Conservation (phyloP, 2,797 vertebrate genomes). For the Philypnodon macrostomus region DNA sequence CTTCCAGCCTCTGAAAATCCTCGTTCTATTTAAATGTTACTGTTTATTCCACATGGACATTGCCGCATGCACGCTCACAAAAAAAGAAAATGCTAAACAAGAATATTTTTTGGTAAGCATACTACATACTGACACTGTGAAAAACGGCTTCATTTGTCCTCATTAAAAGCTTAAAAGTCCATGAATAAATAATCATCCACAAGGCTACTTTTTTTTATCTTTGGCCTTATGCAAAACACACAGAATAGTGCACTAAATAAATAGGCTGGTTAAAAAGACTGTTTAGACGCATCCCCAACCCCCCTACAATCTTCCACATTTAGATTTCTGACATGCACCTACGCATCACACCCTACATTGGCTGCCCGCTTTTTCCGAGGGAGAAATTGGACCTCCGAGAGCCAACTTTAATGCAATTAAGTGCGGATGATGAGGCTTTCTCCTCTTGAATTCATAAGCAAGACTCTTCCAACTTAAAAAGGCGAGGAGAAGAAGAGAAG, state of each 20-base stretch:
- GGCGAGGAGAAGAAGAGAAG: slow-evolving; percentile 70
- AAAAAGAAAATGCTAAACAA: slow-evolving; percentile 74
- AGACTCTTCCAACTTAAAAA: slow-evolving; percentile 75
- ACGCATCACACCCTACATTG: slow-evolving; percentile 59
- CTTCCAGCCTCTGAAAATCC: slow-evolving; percentile 58
- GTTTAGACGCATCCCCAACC: slow-evolving; percentile 66
- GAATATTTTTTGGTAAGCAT: slow-evolving; percentile 78
- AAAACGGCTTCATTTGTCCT: slow-evolving; percentile 84
- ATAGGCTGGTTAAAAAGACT: slow-evolving; percentile 66
- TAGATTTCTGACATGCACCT: slow-evolving; percentile 66
- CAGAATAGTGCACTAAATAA: slow-evolving; percentile 69
- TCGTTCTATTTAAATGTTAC: slow-evolving; percentile 69
- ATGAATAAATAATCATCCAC: slow-evolving; percentile 82
- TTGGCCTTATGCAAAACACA: slow-evolving; percentile 62
- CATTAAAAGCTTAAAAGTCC: slow-evolving; percentile 86
- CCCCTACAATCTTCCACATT: slow-evolving; percentile 35
- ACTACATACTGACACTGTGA: slow-evolving; percentile 79
- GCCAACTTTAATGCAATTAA: slow-evolving; percentile 77
- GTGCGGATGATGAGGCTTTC: slow-evolving; percentile 71
- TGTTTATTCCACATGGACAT: slow-evolving; percentile 75
- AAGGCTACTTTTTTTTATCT: slow-evolving; percentile 65
- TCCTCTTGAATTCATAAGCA: slow-evolving; percentile 73
- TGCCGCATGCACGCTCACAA: slow-evolving; percentile 19
- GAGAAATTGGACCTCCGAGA: slow-evolving; percentile 76
- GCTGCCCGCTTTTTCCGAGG: slow-evolving; percentile 64